These are phyloP conservation scores for Rhineura floridana DNA, from an alignment of 2,113 vertebrate species.

Conservation along the genomic window DNA sequence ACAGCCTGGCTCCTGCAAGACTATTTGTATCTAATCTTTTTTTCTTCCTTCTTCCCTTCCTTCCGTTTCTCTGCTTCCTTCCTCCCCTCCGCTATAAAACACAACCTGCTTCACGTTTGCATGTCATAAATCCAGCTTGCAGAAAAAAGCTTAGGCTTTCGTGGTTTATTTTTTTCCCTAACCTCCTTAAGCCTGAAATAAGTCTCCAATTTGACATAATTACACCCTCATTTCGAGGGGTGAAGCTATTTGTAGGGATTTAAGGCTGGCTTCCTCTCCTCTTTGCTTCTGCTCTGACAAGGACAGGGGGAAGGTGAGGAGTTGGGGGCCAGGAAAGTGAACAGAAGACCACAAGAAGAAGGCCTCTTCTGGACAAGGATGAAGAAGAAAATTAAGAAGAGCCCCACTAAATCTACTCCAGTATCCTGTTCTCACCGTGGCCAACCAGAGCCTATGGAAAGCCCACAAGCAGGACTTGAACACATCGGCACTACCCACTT, in stretches of 20 bases:
- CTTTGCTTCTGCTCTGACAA: neutral
- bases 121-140: conserved; percentile 47
- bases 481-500: neutral
- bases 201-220: conserved; percentile 79
- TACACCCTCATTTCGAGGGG: conserved; percentile 62
- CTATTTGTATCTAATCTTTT: conserved; percentile 80
- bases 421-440: neutral
- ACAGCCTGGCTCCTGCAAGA: conserved; percentile 77
- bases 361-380: neutral
- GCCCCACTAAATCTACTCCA: neutral
- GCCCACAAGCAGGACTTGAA: neutral
- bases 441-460: neutral
- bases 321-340: neutral
- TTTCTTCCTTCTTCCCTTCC: conserved; percentile 73
- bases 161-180: conserved; percentile 48
- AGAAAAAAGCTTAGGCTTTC: conserved; percentile 45
- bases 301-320: neutral
- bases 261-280: conserved; percentile 48
- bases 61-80: conserved; percentile 65
- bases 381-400: neutral
- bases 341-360: neutral
- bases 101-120: conserved; percentile 54
- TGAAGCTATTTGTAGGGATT: conserved; percentile 74
- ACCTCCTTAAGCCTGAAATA: conserved; percentile 74
- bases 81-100: conserved; percentile 54